Percentiles rank a stretch among this genome's conserved stretches.
Conservation (phyloP, 2,888 invertebrate species). For the Drosophila koepferae region DNA sequence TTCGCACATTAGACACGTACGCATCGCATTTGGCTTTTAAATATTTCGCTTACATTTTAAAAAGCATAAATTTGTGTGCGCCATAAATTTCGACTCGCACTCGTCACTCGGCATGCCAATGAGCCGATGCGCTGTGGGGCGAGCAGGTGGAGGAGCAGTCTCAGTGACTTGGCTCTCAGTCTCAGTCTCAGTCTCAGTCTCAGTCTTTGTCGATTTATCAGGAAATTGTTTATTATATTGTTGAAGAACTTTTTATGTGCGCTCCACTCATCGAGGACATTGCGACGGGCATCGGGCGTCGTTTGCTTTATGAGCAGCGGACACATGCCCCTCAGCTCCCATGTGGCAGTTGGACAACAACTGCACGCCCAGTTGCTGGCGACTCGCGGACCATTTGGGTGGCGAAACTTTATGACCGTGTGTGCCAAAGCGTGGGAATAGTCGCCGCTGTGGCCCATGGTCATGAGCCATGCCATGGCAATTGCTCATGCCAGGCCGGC, state of each 20-base stretch:
- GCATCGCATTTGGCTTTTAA: conserved; percentile 52
- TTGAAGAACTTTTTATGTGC: conserved; percentile 68
- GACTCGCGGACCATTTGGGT: conserved; percentile 54
- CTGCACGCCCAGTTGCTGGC: conserved; percentile 28
- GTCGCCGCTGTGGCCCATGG: conserved; percentile 49
- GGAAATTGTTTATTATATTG: conserved; percentile 79
- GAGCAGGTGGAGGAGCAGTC: conserved; percentile 8
- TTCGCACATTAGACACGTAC: conserved; percentile 80
- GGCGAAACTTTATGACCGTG: conserved; percentile 52
- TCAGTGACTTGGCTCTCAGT: neutral
- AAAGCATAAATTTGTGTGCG: conserved; percentile 71
- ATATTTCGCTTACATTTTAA: conserved; percentile 71
- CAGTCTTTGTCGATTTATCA: conserved; percentile 67
- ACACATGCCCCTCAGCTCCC: conserved; percentile 20
- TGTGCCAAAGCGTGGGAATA: conserved; percentile 69
- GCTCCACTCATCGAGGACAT: conserved; percentile 60
- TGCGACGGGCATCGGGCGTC: conserved; percentile 49
- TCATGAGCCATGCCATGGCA: conserved; percentile 37
- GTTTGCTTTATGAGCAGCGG: conserved; percentile 63
- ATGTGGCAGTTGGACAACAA: neutral
- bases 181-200: conserved; percentile 9
- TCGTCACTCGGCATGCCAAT: conserved; percentile 70
- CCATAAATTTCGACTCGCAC: conserved; percentile 61
- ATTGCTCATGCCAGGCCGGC: conserved; percentile 44
- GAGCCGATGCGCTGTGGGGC: conserved; percentile 35